Evolutionary conservation across 2,113 vertebrate genomes (phyloP), one percentile per base, ranked within the genome.

Genomic region (Mystacornis crossleyi): DNA sequence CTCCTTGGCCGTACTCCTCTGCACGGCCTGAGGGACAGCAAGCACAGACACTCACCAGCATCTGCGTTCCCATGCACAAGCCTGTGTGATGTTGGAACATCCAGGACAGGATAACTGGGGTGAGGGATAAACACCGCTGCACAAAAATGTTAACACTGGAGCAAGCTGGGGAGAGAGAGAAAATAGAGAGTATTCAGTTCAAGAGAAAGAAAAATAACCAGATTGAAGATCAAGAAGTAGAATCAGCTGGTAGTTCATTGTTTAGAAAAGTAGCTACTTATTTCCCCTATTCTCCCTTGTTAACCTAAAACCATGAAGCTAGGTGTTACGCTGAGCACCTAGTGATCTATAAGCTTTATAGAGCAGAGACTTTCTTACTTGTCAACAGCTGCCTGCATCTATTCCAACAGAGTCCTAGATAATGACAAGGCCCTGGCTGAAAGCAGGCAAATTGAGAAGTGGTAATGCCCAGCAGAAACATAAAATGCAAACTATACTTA

Each of bases 1-100:
- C n/a, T 47, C 5, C 26, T 26, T 1, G 1, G 8, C 29, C 0
- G 0, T 45, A 29, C 33, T 72, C 10, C 51, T 48, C 62, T 53
- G 21, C 40, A 36, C 11, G 60, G 43, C 14, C 53, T 28, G 7
- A 12, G 18, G 4, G 33, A 38, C 12, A 38, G 47, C 34, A 58
- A 25, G 34, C 2, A 0, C 51, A 58, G 26, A 9, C 23, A 4
- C 12, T 4, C 47, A 57, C 11, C 18, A 21, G 4, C 7, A 8
- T 25, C 36, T 64, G 24, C 5, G 0, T 43, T 29, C n/a, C 24
- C 4, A 5, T 4, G 3, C 38, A 33, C 20, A 28, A 31, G 4
- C 36, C 58, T 16, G 3, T 31, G 34, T 10, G 57, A 69, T 10
- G 21, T 12, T 12, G n/a, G 45, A 86, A 57, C 55, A 21, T 5